phyloP scores from a whole-genome alignment of 2,113 vertebrate genomes.

The Datnioides undecimradiatus region DNA sequence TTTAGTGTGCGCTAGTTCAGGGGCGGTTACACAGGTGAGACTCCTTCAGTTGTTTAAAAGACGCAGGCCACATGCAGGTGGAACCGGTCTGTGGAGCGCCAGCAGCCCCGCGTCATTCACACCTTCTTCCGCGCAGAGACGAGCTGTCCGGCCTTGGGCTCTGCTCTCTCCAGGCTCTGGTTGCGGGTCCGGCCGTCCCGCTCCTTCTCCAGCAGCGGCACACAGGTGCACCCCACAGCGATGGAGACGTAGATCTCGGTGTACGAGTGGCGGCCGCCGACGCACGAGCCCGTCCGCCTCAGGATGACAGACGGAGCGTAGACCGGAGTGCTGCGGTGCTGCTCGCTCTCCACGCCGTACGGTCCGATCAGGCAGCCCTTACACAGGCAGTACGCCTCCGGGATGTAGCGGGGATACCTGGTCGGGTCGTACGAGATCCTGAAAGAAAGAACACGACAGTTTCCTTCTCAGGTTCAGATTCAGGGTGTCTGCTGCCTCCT shows the following conservation, averaged over 20 bases:
- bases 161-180: constrained; percentile 83
- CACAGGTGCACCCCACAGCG: constrained; percentile 94
- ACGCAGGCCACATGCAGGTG: background rate
- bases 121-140: constrained; percentile 7
- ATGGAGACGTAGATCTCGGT: constrained; percentile 90
- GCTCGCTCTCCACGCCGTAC: constrained; percentile 85
- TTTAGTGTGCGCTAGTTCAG: background rate
- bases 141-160: constrained; percentile 62
- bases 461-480: background rate
- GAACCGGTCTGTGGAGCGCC: background rate
- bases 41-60: background rate
- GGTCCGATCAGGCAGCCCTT: constrained; percentile 90
- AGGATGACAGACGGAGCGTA: constrained; percentile 91
- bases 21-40: background rate
- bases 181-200: constrained; percentile 74
- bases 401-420: constrained; percentile 91
- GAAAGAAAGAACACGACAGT: background rate
- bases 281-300: constrained; percentile 85
- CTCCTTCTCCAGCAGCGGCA: constrained; percentile 82
- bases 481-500: too few relatives aligned
- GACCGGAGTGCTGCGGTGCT: constrained; percentile 89
- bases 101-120: background rate
- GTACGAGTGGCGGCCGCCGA: constrained; percentile 89
- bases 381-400: constrained; percentile 96
- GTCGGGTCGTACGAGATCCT: constrained; percentile 90